Evolutionary conservation across 2,797 vertebrate genomes (phyloP), one percentile per base, ranked within the genome.

Genomic region (Sebastes umbrosus): DNA sequence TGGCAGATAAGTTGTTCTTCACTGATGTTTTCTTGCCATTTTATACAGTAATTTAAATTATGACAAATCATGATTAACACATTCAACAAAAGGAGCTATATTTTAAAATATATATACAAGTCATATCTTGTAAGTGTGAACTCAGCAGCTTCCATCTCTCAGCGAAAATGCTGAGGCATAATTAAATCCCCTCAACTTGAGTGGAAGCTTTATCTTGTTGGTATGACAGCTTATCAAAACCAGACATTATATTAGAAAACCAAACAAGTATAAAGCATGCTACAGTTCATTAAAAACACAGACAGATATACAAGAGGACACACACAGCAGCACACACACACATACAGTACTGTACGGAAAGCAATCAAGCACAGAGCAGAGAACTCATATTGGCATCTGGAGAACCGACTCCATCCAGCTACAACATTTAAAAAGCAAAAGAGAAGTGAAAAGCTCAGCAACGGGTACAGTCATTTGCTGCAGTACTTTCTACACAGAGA

Each of bases 371-470:
- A 88, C 77, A 89, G 63, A 86, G 75, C 69, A 85, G 58, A 80
- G 75, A 90, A 71, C 65, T 80, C 75, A 77, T 66, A 81, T 50
- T 79, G 76, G 25, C 63, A 62, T 78, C 64, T 84, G 78, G 64
- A 79, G 84, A 31, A 80, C 22, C 14, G 22, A 67, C 63, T 83
- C 63, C 60, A 87, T 81, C 77, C 75, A 80, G 81, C 87, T 67
- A 55, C 18, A 86, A 83, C 59, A 89, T 76, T 77, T 55, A 81
- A 76, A 83, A 84, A 88, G 83, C 80, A 88, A 85, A 90, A 82
- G 71, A 90, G 78, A 83, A 87, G 73, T 73, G 71, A 84, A 84
- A 93, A 90, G 90, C 90, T 92, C 84, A 92, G 77, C 83, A 67
- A 80, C 39, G 39, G 39, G 36, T 80, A 66, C 67, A 76, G 62